Conservation (phyloP, 2,113 vertebrate genomes). For the Myanophis thanlyinensis region DNA sequence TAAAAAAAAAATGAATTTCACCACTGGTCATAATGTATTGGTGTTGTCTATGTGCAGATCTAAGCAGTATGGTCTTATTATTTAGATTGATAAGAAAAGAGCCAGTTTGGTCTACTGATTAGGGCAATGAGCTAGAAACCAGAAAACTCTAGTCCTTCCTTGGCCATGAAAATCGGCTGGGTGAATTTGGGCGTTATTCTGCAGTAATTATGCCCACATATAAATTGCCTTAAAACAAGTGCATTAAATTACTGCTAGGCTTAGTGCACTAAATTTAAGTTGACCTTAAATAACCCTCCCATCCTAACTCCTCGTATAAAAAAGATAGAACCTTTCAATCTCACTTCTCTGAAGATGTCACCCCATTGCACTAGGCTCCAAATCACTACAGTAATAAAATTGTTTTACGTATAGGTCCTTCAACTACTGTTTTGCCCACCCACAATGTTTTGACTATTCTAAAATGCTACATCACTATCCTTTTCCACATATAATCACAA, state of each 20-base stretch:
- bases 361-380: not conserved
- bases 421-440: not conserved
- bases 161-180: no score
- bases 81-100: no score
- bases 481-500: not conserved
- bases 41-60: no score
- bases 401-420: not conserved
- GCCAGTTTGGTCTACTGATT: no score
- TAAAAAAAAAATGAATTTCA: no score
- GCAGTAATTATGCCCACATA: not conserved
- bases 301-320: not conserved
- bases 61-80: no score
- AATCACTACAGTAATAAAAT: not conserved
- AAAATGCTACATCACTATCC: not conserved
- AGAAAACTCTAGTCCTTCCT: no score
- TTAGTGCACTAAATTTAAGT: not conserved
- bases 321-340: not conserved
- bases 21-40: no score
- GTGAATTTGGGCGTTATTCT: no score
- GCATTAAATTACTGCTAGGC: not conserved
- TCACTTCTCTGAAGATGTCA: not conserved
- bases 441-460: not conserved
- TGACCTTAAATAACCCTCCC: not conserved
- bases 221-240: not conserved
- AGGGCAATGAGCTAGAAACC: no score